Evolutionary conservation across 2,113 vertebrate genomes (phyloP), one percentile per base, ranked within the genome.

Genomic region (Mobula birostris): DNA sequence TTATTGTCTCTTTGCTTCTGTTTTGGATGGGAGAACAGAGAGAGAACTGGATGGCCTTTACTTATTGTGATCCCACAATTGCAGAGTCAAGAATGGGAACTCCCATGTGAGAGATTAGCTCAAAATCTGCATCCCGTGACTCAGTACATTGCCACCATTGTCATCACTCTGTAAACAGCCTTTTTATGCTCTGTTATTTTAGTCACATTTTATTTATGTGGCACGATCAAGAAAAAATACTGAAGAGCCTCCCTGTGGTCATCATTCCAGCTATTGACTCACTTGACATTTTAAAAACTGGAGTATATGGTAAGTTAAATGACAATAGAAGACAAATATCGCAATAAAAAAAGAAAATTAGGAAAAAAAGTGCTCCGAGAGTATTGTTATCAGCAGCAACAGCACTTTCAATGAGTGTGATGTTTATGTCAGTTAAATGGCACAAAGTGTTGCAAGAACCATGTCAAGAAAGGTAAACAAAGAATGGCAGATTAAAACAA

Each of bases 321-420:
- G 91, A 93, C 91, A 93, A 93, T 93, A 29, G 91, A 93, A 74
- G 70, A 93, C 48, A 74, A 93, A 93, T 93, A 24, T 76, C 68
- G 12, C 91, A 93, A 93, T 93, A 74, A 93, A 56, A 29, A 11
- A 72, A 56, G 70, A 2, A 93, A 74, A 48, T 93, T 76, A 76
- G 70, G 56, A 72, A 74, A 40, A 93, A 93, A 93, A 72, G 19
- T 29, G 91, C 91, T 56, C 74, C 36, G 12, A 48, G 91, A 76
- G 72, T 27, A 56, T 74, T 93, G 63, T 29, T 74, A 93, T 40
- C 36, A 66, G 70, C 8, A 8, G 68, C 36, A 93, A 76, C 3
- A 40, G 70, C 70, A 74, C 36, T 1, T 24, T 74, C 68, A 74
- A 72, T 74, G 36, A 93, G 21, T 11, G 21, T 27, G 19, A 93